Conservation (phyloP, 2,797 vertebrate species). For the Scleropages formosus region DNA sequence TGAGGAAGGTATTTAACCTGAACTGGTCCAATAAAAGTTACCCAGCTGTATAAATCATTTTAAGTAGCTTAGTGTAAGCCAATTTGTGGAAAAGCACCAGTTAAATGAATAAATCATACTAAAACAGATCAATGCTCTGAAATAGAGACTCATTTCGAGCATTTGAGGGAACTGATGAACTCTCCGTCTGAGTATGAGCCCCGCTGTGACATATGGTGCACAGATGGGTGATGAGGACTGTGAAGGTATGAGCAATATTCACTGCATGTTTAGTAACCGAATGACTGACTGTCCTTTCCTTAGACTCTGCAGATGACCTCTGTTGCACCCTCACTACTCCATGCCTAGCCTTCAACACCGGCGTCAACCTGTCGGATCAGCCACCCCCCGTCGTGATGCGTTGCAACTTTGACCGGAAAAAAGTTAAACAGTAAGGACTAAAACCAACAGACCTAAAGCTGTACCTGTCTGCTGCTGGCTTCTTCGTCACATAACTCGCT, state of each 20-base stretch:
- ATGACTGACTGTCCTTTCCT: slow-evolving; percentile 1
- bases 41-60: too few species aligned
- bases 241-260: not conserved
- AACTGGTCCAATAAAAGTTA: too few species aligned
- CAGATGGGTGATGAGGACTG: not conserved
- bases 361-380: slow-evolving; percentile 30
- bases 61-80: too few species aligned
- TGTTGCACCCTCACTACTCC: slow-evolving; percentile 79
- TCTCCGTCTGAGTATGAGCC: too few species aligned
- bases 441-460: not conserved
- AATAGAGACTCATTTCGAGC: too few species aligned
- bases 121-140: too few species aligned
- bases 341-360: slow-evolving; percentile 65
- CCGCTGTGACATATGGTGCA: too few species aligned
- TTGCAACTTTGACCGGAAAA: slow-evolving; percentile 70
- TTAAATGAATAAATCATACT: too few species aligned
- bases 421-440: slow-evolving; percentile 61
- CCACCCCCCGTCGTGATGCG: slow-evolving; percentile 59
- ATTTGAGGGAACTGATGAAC: too few species aligned
- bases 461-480: not conserved
- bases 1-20: too few species aligned
- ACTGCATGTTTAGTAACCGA: not conserved
- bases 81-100: too few species aligned
- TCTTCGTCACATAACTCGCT: not conserved
- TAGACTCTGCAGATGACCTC: slow-evolving; percentile 74